Evolutionary conservation across 2,113 vertebrate genomes (phyloP).

Genomic region (Lathamus discolor): DNA sequence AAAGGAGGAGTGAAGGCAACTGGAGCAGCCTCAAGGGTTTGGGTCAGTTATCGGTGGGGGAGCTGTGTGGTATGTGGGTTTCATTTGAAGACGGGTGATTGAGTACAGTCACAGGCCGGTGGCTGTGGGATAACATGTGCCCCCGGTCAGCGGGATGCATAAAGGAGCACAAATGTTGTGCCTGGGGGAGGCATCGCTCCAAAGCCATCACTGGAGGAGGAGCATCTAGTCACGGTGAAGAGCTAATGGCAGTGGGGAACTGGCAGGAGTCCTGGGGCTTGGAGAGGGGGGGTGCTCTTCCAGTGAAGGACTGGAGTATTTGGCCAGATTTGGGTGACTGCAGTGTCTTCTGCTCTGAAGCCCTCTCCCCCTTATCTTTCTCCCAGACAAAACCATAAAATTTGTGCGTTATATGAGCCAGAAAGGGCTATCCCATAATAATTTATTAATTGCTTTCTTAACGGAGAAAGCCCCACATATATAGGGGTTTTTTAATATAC

Average conservation of each 20-base stretch:
- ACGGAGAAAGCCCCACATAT: neutral
- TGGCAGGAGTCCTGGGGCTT: neutral
- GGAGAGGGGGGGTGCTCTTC: neutral
- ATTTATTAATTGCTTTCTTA: neutral
- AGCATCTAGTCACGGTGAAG: neutral
- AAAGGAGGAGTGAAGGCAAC: neutral
- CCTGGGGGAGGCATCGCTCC: neutral
- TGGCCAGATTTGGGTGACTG: neutral
- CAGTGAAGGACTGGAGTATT: fast-evolving
- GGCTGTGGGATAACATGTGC: neutral
- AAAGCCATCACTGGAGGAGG: neutral
- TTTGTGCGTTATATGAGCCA: neutral
- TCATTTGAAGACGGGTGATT: fast-evolving
- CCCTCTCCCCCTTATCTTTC: neutral
- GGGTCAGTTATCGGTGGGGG: neutral
- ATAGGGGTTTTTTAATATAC: neutral
- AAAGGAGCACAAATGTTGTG: neutral
- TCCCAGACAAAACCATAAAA: neutral
- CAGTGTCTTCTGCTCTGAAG: neutral
- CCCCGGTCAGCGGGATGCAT: fast-evolving
- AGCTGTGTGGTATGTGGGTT: neutral
- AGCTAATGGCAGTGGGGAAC: neutral
- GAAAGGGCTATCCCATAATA: neutral
- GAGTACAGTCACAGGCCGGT: neutral
- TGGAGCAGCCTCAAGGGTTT: neutral